phyloP scores from a whole-genome alignment of 2,888 invertebrate species.

The Cheiracanthium punctorium region DNA sequence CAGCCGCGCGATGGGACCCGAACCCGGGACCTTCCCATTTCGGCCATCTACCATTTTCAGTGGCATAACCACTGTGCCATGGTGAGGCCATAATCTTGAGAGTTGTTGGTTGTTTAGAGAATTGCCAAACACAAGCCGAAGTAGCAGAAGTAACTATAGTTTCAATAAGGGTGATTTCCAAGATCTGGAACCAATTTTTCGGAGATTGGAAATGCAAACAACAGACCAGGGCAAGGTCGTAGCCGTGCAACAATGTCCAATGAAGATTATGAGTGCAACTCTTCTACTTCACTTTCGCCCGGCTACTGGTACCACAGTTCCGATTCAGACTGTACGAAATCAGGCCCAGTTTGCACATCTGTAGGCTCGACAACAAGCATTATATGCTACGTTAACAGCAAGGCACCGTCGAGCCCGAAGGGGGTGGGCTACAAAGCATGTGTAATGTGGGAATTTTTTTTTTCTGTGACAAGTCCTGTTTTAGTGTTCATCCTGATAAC shows the following conservation, averaged over 20 bases:
- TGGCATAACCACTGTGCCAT: no score
- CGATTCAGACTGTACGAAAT: background rate
- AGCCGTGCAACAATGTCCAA: slow-evolving; percentile 1
- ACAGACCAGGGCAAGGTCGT: background rate
- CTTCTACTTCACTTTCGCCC: slow-evolving; percentile 11
- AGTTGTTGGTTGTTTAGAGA: no score
- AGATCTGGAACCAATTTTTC: background rate
- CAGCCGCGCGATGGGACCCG: no score
- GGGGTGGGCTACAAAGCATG: background rate
- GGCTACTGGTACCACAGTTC: slow-evolving; percentile 10
- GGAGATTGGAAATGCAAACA: background rate
- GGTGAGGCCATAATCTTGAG: no score
- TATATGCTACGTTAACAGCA: no score
- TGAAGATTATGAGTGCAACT: slow-evolving; percentile 11
- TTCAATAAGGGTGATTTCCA: slow-evolving; percentile 6
- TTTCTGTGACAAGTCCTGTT: slow-evolving; percentile 2
- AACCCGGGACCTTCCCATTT: no score
- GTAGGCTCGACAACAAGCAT: no score
- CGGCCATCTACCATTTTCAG: no score
- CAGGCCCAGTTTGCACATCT: background rate
- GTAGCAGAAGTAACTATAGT: slow-evolving; percentile 3
- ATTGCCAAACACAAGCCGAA: slow-evolving; percentile 19
- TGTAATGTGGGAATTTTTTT: background rate
- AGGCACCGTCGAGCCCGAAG: background rate
- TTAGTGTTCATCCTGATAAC: slow-evolving; percentile 7